Conservation (phyloP, 2,797 vertebrate genomes). For the Acanthopagrus latus region DNA sequence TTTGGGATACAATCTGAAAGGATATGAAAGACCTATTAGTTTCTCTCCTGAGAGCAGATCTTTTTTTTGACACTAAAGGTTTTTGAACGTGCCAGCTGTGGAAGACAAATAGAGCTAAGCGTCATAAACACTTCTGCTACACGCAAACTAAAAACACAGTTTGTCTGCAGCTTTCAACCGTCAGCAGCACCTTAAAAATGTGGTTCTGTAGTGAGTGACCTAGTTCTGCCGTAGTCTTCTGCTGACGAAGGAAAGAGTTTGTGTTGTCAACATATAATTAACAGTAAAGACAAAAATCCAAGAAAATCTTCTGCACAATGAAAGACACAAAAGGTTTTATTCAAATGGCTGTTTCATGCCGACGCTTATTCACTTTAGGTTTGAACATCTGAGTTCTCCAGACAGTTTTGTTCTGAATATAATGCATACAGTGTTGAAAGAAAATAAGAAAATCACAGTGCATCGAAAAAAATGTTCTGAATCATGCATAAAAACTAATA, state of each 20-base stretch:
- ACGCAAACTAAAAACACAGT: slow-evolving; percentile 1
- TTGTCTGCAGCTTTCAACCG: background rate
- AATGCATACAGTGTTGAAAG: too few relatives aligned
- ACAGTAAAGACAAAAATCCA: too few relatives aligned
- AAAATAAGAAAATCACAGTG: background rate
- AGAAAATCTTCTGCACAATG: too few relatives aligned
- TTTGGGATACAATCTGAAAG: slow-evolving; percentile 28
- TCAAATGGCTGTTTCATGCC: too few relatives aligned
- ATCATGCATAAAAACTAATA: background rate
- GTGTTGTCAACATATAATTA: too few relatives aligned
- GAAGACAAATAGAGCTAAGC: slow-evolving; percentile 9
- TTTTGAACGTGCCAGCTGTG: background rate
- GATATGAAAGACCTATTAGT: slow-evolving; percentile 36
- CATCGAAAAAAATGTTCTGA: background rate
- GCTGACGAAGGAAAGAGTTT: too few relatives aligned
- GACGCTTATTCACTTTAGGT: too few relatives aligned
- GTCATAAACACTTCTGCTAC: background rate
- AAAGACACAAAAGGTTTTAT: too few relatives aligned
- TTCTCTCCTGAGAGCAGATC: slow-evolving; percentile 15
- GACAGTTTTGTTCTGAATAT: too few relatives aligned
- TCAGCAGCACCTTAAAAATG: background rate
- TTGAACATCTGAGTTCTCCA: too few relatives aligned
- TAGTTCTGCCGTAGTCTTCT: too few relatives aligned
- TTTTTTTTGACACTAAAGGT: slow-evolving; percentile 21
- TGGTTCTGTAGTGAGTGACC: background rate